A percentile compares a stretch with the other conserved stretches of the same genome.
Conservation (phyloP, 2,888 invertebrate species). For the Caradrina kadenii region DNA sequence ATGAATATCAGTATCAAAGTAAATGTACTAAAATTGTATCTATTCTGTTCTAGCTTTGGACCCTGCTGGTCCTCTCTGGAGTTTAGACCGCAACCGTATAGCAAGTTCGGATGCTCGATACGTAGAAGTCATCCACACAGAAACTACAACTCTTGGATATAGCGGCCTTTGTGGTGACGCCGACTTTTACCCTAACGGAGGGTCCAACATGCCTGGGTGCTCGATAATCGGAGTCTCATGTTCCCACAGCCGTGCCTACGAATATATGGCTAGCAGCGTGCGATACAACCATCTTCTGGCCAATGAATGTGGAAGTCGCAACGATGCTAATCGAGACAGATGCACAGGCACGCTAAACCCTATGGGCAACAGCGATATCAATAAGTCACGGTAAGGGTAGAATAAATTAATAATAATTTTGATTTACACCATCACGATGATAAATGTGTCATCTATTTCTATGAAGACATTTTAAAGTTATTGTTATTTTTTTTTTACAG, state of each 20-base stretch:
- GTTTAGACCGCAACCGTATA: constrained; percentile 69
- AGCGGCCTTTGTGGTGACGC: constrained; percentile 76
- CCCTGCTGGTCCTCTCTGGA: constrained; percentile 83
- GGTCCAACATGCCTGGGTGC: constrained; percentile 81
- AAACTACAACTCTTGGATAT: constrained; percentile 73
- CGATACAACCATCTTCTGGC: constrained; percentile 74
- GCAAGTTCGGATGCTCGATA: constrained; percentile 74
- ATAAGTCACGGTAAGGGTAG: constrained; percentile 43
- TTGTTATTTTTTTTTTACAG: constrained; percentile 37
- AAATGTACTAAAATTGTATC: background rate
- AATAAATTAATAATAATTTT: background rate
- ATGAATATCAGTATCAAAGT: background rate
- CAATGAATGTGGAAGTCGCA: constrained; percentile 70
- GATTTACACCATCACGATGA: background rate
- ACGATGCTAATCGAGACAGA: constrained; percentile 68
- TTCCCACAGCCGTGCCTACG: constrained; percentile 76
- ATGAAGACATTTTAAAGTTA: background rate
- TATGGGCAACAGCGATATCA: constrained; percentile 51
- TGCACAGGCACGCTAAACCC: constrained; percentile 62
- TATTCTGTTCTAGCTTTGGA: constrained; percentile 75
- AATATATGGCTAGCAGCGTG: constrained; percentile 78
- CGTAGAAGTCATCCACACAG: constrained; percentile 85
- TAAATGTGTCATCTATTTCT: no score
- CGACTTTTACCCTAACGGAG: constrained; percentile 83
- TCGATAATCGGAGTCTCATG: constrained; percentile 67